These are phyloP conservation scores for Himalopsyche phryganea DNA, from an alignment of 1,140 invertebrate species.

Conservation along the genomic window DNA sequence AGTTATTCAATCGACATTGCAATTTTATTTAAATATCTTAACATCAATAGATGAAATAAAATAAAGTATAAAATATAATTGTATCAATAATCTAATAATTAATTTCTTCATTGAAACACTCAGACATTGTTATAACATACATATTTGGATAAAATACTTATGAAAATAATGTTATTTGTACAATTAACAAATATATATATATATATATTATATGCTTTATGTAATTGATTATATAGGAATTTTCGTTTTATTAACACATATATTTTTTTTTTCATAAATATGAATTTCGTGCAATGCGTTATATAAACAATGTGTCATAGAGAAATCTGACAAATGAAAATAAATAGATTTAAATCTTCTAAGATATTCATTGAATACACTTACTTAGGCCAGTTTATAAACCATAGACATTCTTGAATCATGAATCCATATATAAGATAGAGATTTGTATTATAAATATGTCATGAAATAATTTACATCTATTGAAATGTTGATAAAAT, in stretches of 20 bases:
- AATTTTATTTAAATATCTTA: conserved; percentile 1
- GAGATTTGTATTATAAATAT: too few relatives aligned
- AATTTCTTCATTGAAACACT: background rate
- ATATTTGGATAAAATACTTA: background rate
- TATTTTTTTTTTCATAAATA: background rate
- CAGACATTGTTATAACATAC: background rate
- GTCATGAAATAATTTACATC: too few relatives aligned
- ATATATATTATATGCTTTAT: background rate
- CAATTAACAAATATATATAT: too few relatives aligned
- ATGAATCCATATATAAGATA: too few relatives aligned
- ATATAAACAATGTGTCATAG: background rate
- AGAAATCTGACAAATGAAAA: too few relatives aligned
- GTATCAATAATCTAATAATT: background rate
- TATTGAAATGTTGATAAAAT: too few relatives aligned
- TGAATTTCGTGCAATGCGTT: background rate
- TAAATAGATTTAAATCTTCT: too few relatives aligned
- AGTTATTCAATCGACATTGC: background rate
- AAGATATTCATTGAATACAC: too few relatives aligned
- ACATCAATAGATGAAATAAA: background rate
- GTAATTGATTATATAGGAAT: background rate
- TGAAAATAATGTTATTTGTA: too few relatives aligned
- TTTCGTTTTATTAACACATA: background rate
- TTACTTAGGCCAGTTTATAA: too few relatives aligned
- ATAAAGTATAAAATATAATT: background rate
- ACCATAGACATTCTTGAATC: too few relatives aligned